A percentile compares a stretch with the other conserved stretches of the same genome.
phyloP scores from a whole-genome alignment of 2,888 invertebrate genomes.

The Colostygia pectinataria region DNA sequence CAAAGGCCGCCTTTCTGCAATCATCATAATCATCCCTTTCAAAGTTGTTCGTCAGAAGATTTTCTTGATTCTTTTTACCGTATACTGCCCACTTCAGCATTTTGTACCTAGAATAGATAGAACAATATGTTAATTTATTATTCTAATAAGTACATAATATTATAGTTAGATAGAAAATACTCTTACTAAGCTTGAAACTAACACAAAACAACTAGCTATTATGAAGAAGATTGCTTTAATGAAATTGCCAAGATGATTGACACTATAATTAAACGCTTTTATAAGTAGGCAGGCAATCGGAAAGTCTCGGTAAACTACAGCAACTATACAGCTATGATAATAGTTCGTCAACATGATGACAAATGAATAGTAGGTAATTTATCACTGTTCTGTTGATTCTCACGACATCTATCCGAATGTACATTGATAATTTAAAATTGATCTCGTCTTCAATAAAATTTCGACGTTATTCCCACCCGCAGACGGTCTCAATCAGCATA shows the following conservation, averaged over 20 bases:
- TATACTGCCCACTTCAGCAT: conserved; percentile 86
- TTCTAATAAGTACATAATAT: too few species aligned
- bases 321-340: conserved; percentile 22
- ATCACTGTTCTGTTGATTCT: conserved; percentile 24
- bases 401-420: conserved; percentile 19
- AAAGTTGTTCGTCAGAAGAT: conserved; percentile 44
- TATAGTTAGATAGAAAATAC: too few species aligned
- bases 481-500: background rate
- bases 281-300: conserved; percentile 4
- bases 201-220: background rate
- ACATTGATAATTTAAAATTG: background rate
- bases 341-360: conserved; percentile 29
- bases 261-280: background rate
- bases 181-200: background rate
- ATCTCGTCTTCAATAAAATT: background rate
- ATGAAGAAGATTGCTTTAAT: conserved; percentile 4
- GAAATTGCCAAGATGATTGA: conserved; percentile 1
- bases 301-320: conserved; percentile 9
- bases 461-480: background rate
- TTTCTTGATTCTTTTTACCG: conserved; percentile 71
- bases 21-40: conserved; percentile 48
- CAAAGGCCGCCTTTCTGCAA: conserved; percentile 49
- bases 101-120: conserved; percentile 61
- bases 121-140: conserved; percentile 1
- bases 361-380: conserved; percentile 26